Evolutionary conservation across 2,888 invertebrate species (phyloP).

Genomic region (Listrodromus nycthemerus): DNA sequence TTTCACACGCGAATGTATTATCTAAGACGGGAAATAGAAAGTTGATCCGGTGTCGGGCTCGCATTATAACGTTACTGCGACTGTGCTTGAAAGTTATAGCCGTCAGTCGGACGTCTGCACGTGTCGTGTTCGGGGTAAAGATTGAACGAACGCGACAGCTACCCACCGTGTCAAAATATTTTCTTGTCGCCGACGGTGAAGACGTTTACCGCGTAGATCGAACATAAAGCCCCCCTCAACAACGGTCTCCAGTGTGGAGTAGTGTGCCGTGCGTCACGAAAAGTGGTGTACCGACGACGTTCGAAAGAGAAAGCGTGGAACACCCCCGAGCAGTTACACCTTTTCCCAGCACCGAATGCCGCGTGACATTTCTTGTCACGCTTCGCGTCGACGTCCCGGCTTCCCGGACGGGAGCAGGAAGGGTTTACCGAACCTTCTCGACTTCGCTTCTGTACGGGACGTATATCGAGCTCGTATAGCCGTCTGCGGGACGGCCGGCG

Average conservation of each 20-base stretch:
- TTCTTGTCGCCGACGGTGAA: slow-evolving; percentile 18
- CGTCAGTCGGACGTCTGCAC: slow-evolving; percentile 18
- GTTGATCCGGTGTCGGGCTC: not conserved
- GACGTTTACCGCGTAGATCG: not conserved
- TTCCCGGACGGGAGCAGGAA: slow-evolving; percentile 62
- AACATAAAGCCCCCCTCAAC: slow-evolving; percentile 61
- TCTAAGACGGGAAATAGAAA: not conserved
- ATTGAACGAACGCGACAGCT: slow-evolving; percentile 48
- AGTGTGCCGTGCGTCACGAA: slow-evolving; percentile 69
- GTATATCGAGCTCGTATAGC: slow-evolving; percentile 21
- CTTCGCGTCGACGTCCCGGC: slow-evolving; percentile 74
- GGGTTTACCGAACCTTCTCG: slow-evolving; percentile 65
- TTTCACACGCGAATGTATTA: not conserved
- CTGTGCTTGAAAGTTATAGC: slow-evolving; percentile 34
- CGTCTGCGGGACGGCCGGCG: slow-evolving; percentile 4
- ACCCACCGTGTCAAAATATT: slow-evolving; percentile 31
- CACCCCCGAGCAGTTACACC: slow-evolving; percentile 73
- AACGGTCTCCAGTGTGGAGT: slow-evolving; percentile 58
- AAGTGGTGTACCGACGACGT: slow-evolving; percentile 72
- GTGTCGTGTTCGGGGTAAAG: slow-evolving; percentile 34
- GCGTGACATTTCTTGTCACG: slow-evolving; percentile 82
- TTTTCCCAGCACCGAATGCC: slow-evolving; percentile 67
- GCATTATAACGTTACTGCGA: not conserved
- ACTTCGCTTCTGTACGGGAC: slow-evolving; percentile 47
- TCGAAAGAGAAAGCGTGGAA: slow-evolving; percentile 54